Base-by-base conservation (phyloP, 2,888 invertebrate species). In the Lacanobia oleracea region DNA sequence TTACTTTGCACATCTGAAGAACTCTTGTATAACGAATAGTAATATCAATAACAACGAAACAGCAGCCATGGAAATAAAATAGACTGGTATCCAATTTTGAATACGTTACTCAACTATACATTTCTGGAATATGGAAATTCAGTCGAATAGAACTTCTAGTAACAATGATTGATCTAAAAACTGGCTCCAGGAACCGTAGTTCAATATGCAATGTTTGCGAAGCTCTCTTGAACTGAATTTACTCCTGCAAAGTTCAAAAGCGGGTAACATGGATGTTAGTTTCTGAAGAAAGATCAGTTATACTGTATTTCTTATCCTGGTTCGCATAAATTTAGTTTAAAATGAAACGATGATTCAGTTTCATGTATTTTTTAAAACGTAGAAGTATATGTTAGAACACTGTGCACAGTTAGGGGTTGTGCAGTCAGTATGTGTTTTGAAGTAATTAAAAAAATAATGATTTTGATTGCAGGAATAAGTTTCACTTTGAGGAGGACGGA, bases 161-260 rank as follows among this genome's bases (percentile, higher is more conserved):
- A 69, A 81, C 69, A 70, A 82, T 82, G 85, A 83, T 82, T 80
- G 83, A 83, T 83, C 77, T 82, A 66, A 75, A 67, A 79, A 73
- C 59, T 68, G 82, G 59, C 62, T 77, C 65, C 33, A 43, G 66
- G 51, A 68, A 77, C 43, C 68, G 51, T 67, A 77, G 77, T 79
- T 73, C 74, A 84, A 84, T 79, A 82, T 50, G 66, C 51, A 72
- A 77, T 72, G 70, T 82, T 77, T 76, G 67, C 37, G 18, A 33
- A 79, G 56, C 66, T 69, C 72, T 72, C 81, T 66, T 27, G 60
- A 69, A 59, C 63, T 72, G 43, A 77, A 79, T 77, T 77, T 77
- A 81, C 77, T 81, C 72, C 53, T 14, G 27, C 10, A 7, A 68
- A 73, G 77, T 77, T 79, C 72, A 72, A 64, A 81, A 67, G 59